These are phyloP conservation scores for Bagarius yarrelli DNA, from an alignment of 2,113 vertebrate species.

Conservation along the genomic window DNA sequence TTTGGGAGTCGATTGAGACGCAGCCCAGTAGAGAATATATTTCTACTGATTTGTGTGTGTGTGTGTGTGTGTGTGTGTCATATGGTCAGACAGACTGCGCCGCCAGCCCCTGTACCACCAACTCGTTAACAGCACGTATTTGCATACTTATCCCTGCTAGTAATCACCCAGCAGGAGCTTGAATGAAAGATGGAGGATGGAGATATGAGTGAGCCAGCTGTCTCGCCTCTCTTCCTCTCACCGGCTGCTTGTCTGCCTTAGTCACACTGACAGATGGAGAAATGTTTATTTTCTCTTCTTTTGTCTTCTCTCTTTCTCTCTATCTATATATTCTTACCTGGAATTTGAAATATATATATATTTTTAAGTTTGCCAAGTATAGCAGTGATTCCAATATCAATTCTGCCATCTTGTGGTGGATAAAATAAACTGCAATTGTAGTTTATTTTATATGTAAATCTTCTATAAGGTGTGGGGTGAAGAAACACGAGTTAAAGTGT, in stretches of 20 bases:
- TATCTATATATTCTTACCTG: not conserved
- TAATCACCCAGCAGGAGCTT: constrained; percentile 61
- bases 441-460: too few species aligned
- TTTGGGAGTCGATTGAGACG: too few species aligned
- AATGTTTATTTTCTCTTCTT: constrained; percentile 56
- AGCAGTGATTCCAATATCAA: not conserved
- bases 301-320: constrained; percentile 38
- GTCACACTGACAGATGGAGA: constrained; percentile 59
- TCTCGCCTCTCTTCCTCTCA: constrained; percentile 19
- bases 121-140: constrained; percentile 45
- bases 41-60: not conserved
- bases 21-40: not conserved
- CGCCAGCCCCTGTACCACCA: constrained; percentile 28
- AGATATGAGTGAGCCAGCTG: constrained; percentile 24
- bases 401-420: constrained; percentile 62
- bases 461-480: not conserved
- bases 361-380: not conserved
- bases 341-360: too few species aligned
- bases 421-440: not conserved
- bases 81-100: constrained; percentile 30
- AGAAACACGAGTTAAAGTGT: not conserved
- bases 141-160: constrained; percentile 57
- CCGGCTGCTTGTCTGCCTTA: constrained; percentile 43
- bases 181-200: constrained; percentile 36
- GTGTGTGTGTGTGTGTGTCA: constrained; percentile 19